Evolutionary conservation across 2,888 invertebrate genomes (phyloP), one percentile per base, ranked within the genome.

Genomic region (Physocephala rufipes): DNA sequence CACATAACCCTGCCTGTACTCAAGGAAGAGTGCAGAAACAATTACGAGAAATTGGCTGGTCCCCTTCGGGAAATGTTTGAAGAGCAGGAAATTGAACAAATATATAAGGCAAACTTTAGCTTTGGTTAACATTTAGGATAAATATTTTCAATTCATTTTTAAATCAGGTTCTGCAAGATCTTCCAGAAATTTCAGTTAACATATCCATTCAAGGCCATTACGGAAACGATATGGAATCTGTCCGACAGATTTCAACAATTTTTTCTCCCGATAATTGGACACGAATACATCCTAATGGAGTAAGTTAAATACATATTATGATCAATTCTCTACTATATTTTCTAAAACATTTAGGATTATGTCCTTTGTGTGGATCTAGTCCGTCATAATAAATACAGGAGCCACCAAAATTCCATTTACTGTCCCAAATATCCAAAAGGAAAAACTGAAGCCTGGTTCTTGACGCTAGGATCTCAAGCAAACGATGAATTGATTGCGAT

Each of bases 391-490:
- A 74, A 76, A 12, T 28, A 19, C 79, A 58, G 28, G 21, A 26
- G 5, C 79, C 45, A 61, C 24, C 61, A 73, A n/a, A 74, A 69
- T 70, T 92, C 92, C 21, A 94, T 93, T n/a, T 87, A 92, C 74
- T 92, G 95, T 73, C 94, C 95, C 0, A 90, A 91, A 74, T 99
- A 96, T 88, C 92, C 95, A 1, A 97, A 97, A 84, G 91, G 92
- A 49, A 99, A 98, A 87, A 95, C 95, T 82, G 98, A 98, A 84
- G 95, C 96, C 70, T 99, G 99, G 99, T 93, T 98, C 86, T 82
- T 97, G 1, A 89, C 96, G 0, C 87, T 99, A 12, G 97, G 97
- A 2, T 90, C 91, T 28, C 86, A 90, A 26, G 90, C 91, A 67
- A 87, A 87, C 1, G 89, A 89, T 28, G 94, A 96, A 79, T 87